Base-by-base conservation (phyloP, 2,888 invertebrate genomes). In the Apoderus coryli region DNA sequence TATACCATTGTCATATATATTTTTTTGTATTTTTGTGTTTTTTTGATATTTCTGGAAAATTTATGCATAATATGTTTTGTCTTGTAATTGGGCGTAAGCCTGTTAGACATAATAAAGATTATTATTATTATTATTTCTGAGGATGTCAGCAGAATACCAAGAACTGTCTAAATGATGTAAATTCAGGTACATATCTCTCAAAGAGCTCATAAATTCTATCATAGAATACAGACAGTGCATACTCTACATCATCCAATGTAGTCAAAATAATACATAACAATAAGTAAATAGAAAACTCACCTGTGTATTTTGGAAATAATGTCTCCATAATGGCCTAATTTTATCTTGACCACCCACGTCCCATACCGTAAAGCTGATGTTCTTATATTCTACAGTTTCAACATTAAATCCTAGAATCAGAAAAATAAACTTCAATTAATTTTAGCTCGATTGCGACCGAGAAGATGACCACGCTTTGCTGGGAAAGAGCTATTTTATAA, bases 301-400 rank as follows among this genome's bases (percentile, higher is more conserved):
- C 79, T 92, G 90, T 67, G 92, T 92, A 60, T 92, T 92, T 67
- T 92, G 90, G 76, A 92, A 92, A 65, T 92, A 92, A 69, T 92
- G 90, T 72, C 92, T 81, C 92, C 92, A 92, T 57, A 92, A 65
- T 52, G 90, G 92, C 64, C 92, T 76, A 65, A 92, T 92, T 79
- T 92, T 92, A 66, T 92, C 90, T 65, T 92, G 92, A 64, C 92
- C 92, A 60, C 92, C 92, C 40, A 92, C 90, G 64, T 92, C 90
- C 90, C 90, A 92, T 49, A 92, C 90, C 49, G 92, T 92, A 71
- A 92, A 92, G 69, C 88, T 88, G 72, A 92, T 92, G 76, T 92
- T 92, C 76, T 92, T 92, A 76, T 92, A 92, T 77, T 92, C 90
- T 69, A 92, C 90, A 61, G 90, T 92, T 68, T 92, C 92, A 61